Conservation (phyloP, 37 sponge, comb jelly and placozoan genomes). For the Agelas oroides region DNA sequence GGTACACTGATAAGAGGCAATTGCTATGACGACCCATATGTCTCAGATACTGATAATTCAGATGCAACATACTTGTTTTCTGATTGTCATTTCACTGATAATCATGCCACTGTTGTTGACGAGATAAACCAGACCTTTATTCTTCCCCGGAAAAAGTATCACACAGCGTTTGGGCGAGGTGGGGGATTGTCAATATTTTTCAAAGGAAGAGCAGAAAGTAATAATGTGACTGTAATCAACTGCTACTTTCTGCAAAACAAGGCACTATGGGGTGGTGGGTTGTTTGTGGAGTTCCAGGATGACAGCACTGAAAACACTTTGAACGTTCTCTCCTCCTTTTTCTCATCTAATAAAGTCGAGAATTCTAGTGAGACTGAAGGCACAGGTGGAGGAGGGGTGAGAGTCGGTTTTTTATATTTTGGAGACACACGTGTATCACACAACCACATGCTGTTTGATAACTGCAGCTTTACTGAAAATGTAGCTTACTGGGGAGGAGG, state of each 20-base stretch:
- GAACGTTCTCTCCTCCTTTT: not conserved
- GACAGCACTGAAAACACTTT: conserved; percentile 26
- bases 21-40: not conserved
- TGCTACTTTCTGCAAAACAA: conserved; percentile 58
- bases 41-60: not conserved
- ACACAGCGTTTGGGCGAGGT: conserved; percentile 63
- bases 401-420: conserved; percentile 29
- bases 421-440: not conserved
- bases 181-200: conserved; percentile 63
- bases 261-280: conserved; percentile 64
- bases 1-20: not conserved
- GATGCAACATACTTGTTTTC: conserved; percentile 20
- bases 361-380: conserved; percentile 1
- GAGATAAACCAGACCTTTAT: not conserved
- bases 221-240: conserved; percentile 32
- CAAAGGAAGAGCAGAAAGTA: conserved; percentile 41
- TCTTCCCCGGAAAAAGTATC: conserved; percentile 7
- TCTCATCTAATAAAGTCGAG: not conserved
- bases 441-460: conserved; percentile 33
- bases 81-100: conserved; percentile 30
- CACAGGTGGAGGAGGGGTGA: conserved; percentile 55
- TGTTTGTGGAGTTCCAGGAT: conserved; percentile 51
- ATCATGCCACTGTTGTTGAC: conserved; percentile 7
- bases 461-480: conserved; percentile 55
- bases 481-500: conserved; percentile 69